These are phyloP conservation scores for Pinctada fucata DNA, from an alignment of 2,888 invertebrate genomes.

Conservation along the genomic window DNA sequence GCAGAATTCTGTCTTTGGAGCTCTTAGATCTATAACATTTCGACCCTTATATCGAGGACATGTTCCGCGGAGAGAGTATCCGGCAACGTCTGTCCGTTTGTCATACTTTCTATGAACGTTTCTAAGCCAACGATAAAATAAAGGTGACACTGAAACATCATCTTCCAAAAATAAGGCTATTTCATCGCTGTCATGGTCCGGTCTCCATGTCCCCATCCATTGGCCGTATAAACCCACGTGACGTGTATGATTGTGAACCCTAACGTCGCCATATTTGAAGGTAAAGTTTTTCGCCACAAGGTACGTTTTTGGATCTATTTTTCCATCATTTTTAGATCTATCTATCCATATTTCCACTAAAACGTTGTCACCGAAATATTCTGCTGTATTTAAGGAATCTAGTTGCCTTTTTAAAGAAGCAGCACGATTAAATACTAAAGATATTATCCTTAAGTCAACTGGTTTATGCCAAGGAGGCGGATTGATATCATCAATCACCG, in stretches of 20 bases:
- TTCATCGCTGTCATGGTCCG: slow-evolving; percentile 52
- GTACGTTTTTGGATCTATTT: slow-evolving; percentile 35
- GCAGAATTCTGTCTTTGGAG: no score
- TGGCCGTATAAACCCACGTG: slow-evolving; percentile 38
- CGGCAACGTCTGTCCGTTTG: slow-evolving; percentile 49
- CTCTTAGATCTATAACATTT: no score
- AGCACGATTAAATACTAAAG: slow-evolving; percentile 47
- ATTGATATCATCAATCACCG: no score
- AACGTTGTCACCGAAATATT: slow-evolving; percentile 48
- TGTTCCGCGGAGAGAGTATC: slow-evolving; percentile 56
- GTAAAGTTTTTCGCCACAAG: slow-evolving; percentile 35
- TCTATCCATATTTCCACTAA: slow-evolving; percentile 36
- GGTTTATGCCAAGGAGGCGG: no score
- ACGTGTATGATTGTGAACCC: slow-evolving; percentile 37
- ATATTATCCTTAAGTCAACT: no score
- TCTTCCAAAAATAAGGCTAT: slow-evolving; percentile 68
- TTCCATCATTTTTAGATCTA: slow-evolving; percentile 1
- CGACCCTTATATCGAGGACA: no score
- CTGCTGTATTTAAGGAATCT: slow-evolving; percentile 9
- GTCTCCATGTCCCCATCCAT: slow-evolving; percentile 63
- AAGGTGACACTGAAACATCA: slow-evolving; percentile 54
- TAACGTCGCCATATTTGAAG: slow-evolving; percentile 46
- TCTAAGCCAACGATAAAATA: slow-evolving; percentile 53
- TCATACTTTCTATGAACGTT: slow-evolving; percentile 61
- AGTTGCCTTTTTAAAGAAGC: slow-evolving; percentile 42